Percentiles rank a stretch among this genome's conserved stretches.
Evolutionary conservation across 2,888 invertebrate genomes (phyloP).

Genomic region (Lydus trimaculatus): DNA sequence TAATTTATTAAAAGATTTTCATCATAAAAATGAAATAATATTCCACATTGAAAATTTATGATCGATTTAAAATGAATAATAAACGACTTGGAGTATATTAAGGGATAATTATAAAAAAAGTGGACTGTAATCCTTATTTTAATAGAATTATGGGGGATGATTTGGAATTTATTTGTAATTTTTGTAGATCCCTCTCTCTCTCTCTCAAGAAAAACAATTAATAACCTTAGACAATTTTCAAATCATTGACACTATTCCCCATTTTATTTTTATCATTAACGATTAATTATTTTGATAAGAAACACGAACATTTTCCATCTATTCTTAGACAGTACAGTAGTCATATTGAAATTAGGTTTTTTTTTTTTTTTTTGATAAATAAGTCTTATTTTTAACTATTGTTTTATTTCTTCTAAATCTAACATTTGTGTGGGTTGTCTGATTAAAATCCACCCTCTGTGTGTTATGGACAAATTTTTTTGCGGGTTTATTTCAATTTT

Average conservation of each 20-base stretch:
- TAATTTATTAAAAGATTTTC: background rate
- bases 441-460: no score
- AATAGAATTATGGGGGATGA: no score
- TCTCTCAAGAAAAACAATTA: background rate
- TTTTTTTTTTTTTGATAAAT: background rate
- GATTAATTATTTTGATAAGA: background rate
- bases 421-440: no score
- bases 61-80: background rate
- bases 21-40: background rate
- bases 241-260: background rate
- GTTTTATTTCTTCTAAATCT: no score
- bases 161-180: no score
- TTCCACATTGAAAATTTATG: background rate
- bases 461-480: no score
- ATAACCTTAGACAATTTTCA: background rate
- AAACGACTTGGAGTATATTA: background rate
- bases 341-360: background rate
- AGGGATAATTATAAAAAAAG: background rate
- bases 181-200: no score
- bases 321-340: background rate
- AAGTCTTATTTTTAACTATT: no score
- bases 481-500: no score
- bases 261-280: background rate
- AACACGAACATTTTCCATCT: background rate
- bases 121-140: no score